Base-by-base conservation (phyloP, 2,797 vertebrate genomes). In the Gadopsis bispinosus region DNA sequence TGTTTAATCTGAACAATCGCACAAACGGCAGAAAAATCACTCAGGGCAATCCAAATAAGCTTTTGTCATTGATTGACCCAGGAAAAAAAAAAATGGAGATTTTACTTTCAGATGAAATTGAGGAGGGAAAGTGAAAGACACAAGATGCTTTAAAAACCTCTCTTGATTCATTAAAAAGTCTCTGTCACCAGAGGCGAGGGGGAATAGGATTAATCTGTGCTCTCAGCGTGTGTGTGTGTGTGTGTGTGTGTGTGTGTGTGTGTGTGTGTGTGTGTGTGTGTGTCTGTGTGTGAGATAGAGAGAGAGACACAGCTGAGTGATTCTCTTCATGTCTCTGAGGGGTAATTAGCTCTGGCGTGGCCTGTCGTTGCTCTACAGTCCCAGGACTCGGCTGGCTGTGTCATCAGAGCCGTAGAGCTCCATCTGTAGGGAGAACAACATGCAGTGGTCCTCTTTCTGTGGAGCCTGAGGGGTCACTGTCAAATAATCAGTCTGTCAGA, bases 341-440 rank as follows among this genome's bases (percentile, higher is more conserved):
- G 86, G 85, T 93, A 90, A 92, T 93, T 93, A 94, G 81, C 86
- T 73, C 31, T 84, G 77, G 73, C 64, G n/a, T 82, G 87, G 74
- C 91, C 90, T 83, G 85, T 75, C 80, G 58, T 53, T 83, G 85
- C 83, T 83, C 73, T 51, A 41, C 83, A 79, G 84, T 82, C 82
- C 84, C 6, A 41, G 86, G 87, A 83, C 84, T 85, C 35, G 37
- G 39, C 84, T 77, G 75, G 35, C 73, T 75, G 66, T 79, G 79
- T 87, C 82, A 64, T 83, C 88, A 76, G 79, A 77, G 74, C 73
- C 19, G 2, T 9, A 0, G 53, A 68, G 69, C 83, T 71, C 29
- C 1, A 55, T 91, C 86, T 76, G 59, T 64, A 58, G 82, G 80
- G 80, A 87, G 61, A 51, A 37, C 58, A 72, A 67, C 83, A 50